Base-by-base conservation (phyloP, 1,140 invertebrate species). In the Orchestia grillus region DNA sequence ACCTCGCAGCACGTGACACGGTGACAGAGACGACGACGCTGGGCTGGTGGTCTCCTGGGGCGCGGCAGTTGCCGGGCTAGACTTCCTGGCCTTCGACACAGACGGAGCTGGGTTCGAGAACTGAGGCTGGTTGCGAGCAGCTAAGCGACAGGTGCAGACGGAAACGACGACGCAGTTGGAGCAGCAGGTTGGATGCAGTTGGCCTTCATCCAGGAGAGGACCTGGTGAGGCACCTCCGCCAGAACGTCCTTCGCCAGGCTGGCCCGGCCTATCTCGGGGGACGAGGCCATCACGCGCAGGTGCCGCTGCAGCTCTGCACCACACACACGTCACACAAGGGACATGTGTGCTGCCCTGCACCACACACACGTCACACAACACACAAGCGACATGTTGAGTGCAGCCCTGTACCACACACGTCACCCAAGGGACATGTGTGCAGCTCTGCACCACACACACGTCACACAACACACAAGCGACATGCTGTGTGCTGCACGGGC, bases 231-330 rank as follows among this genome's bases (percentile, higher is more conserved):
- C 44, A 98, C 97, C 97, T 98, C 98, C 42, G 97, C 98, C 57
- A 98, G 96, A 0, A 98, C 98, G 96, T 98, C 98, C 96, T 97
- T 98, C 4, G 98, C 98, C 92, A 98, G 96, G n/a, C 96, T 95
- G 42, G 97, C 96, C 45, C 96, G 96, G 87, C 97, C 96, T 91
- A 96, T 92, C 94, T 97, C 96, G 91, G 95, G 97, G 95, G 44
- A 95, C 45, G 95, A 97, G 41, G 45, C 96, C 97, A 97, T 97
- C 28, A 91, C 23, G 0, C 62, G 87, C n/a, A 97, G 96, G 96
- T 97, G 97, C 4, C 96, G 95, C 91, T 96, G 96, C 43, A 97
- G 96, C 96, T 97, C 97, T 96, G 96, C 53, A 94, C 88, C 88
- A 90, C 43, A 90, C 88, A 90, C 43, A 36, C 87, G 41, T 36